Evolutionary conservation across 2,888 invertebrate genomes (phyloP).

Genomic region (Eupsilia transversa): DNA sequence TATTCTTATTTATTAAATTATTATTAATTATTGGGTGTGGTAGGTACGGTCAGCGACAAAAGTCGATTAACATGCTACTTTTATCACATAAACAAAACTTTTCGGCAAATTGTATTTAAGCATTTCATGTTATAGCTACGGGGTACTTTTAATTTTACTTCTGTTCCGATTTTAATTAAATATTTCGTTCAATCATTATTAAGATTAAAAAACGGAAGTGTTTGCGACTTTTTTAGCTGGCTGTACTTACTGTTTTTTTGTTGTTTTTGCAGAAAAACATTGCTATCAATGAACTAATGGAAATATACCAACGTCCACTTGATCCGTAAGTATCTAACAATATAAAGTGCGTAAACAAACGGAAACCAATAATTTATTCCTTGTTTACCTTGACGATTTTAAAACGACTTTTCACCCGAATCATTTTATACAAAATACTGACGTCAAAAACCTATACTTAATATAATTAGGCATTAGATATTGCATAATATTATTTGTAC

Average conservation of each 20-base stretch:
- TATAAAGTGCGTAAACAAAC: constrained; percentile 22
- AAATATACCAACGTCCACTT: constrained; percentile 8
- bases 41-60: too few species aligned
- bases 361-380: constrained; percentile 34
- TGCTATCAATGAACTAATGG: background rate
- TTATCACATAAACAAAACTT: too few species aligned
- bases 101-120: too few species aligned
- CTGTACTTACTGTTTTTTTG: background rate
- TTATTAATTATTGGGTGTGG: too few species aligned
- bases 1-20: too few species aligned
- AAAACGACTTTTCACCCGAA: constrained; percentile 32
- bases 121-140: too few species aligned
- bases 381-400: constrained; percentile 45
- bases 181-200: background rate
- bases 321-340: background rate
- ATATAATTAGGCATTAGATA: constrained; percentile 20
- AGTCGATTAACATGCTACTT: too few species aligned
- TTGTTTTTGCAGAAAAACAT: background rate
- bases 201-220: background rate
- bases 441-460: constrained; percentile 36
- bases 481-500: constrained; percentile 10
- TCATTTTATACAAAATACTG: constrained; percentile 20
- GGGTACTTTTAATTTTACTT: background rate
- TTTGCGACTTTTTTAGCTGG: background rate
- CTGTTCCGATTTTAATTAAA: background rate